Evolutionary conservation across 2,888 invertebrate genomes (phyloP).

Genomic region (Tipula lateralis): DNA sequence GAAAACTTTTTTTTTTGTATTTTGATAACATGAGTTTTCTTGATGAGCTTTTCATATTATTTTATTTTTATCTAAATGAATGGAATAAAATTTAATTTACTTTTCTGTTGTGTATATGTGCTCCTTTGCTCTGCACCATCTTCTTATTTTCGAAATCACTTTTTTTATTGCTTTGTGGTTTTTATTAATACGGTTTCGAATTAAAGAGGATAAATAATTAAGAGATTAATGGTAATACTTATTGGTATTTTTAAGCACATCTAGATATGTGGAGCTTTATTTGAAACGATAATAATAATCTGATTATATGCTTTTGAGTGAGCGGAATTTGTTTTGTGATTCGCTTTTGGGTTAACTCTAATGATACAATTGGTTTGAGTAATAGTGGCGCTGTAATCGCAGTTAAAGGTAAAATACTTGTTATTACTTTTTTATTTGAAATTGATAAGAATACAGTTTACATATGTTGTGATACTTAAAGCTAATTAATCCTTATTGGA

Average conservation of each 20-base stretch:
- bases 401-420: too few relatives aligned
- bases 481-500: too few relatives aligned
- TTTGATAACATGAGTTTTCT: not conserved
- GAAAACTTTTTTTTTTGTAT: not conserved
- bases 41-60: not conserved
- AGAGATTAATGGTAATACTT: not conserved
- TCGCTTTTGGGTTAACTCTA: not conserved
- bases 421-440: too few relatives aligned
- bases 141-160: not conserved
- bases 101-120: not conserved
- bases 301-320: not conserved
- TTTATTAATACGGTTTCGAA: constrained; percentile 2
- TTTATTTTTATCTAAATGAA: not conserved
- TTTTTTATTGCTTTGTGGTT: not conserved
- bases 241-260: not conserved
- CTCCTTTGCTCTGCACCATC: not conserved
- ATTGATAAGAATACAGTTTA: too few relatives aligned
- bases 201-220: constrained; percentile 19
- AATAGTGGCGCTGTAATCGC: too few relatives aligned
- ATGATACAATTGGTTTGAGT: not conserved
- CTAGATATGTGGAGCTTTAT: not conserved
- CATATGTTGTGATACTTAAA: too few relatives aligned
- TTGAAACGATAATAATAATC: not conserved
- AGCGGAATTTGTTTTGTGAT: not conserved
- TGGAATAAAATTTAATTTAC: constrained; percentile 3